Evolutionary conservation across 1,140 invertebrate genomes (phyloP), one percentile per base, ranked within the genome.

Genomic region (Cyphomyrmex costatus): DNA sequence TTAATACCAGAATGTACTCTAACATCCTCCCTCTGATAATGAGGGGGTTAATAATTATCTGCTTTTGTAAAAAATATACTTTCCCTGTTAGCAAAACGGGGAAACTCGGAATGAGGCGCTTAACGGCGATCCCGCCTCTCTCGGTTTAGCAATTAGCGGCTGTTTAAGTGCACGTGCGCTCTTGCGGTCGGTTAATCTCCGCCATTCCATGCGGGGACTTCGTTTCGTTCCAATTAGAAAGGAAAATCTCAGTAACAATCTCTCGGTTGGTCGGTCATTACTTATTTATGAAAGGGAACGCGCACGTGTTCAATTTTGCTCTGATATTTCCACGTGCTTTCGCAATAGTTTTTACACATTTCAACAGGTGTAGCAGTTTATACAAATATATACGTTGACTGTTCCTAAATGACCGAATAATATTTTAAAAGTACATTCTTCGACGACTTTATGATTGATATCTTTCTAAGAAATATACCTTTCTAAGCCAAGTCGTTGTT

Each of bases 101-200:
- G 12, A 80, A 78, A 70, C 10, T 27, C 16, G 65, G 49, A 80
- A 42, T 42, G 21, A 53, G 63, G 46, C 56, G 74, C 24, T 70
- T 65, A 70, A 70, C 66, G 42, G 46, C 30, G n/a, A 46, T 33
- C 8, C 30, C 10, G 56, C 24, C 53, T 73, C 53, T 78, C 76
- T 73, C 71, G 63, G 27, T 77, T 77, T 71, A 90, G 91, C 93
- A 95, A 95, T 95, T 95, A 95, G 92, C 89, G 88, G 88, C 73
- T 92, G 87, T 93, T 95, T 93, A 94, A 92, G 87, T 88, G 92
- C 94, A 94, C 94, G 94, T 95, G 94, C 92, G 73, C 90, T 87
- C 90, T 85, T 92, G 90, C 92, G 88, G 91, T 85, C 88, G 90
- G 90, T 88, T 94, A 94, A 94, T 94, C 93, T 92, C 82, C 84